These are phyloP conservation scores for Athripsodes cinereus DNA, from an alignment of 2,888 invertebrate genomes.

Conservation along the genomic window DNA sequence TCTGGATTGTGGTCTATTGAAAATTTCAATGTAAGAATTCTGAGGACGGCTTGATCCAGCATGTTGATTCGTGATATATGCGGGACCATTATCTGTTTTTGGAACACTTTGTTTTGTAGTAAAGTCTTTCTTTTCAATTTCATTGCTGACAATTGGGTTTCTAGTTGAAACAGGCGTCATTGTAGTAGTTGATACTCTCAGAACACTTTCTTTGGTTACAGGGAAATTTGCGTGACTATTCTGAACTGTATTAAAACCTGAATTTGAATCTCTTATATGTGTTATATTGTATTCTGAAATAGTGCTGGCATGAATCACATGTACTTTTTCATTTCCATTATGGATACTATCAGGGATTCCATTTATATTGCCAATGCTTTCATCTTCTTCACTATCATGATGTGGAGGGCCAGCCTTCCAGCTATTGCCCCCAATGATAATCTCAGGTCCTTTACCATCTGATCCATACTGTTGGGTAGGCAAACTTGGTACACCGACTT, in stretches of 20 bases:
- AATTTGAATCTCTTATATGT: background rate
- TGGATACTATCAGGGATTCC: slow-evolving; percentile 24
- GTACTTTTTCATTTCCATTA: slow-evolving; percentile 27
- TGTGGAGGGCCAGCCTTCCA: slow-evolving; percentile 35
- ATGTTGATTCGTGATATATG: slow-evolving; percentile 9
- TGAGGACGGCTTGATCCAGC: slow-evolving; percentile 2
- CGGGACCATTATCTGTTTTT: slow-evolving; percentile 1
- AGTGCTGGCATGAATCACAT: slow-evolving; percentile 31
- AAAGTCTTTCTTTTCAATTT: background rate
- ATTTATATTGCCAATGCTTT: slow-evolving; percentile 13
- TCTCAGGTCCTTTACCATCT: slow-evolving; percentile 30
- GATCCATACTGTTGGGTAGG: slow-evolving; percentile 20
- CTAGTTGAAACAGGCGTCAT: background rate
- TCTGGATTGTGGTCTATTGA: background rate
- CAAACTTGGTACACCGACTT: slow-evolving; percentile 32
- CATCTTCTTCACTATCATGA: slow-evolving; percentile 14
- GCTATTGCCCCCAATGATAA: slow-evolving; percentile 37
- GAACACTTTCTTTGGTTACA: slow-evolving; percentile 36
- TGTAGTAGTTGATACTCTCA: background rate
- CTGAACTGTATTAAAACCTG: slow-evolving; percentile 15
- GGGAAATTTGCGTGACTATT: slow-evolving; percentile 50
- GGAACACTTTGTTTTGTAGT: background rate
- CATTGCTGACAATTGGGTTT: background rate
- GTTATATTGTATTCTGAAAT: slow-evolving; percentile 24
- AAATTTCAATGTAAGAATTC: background rate